These are phyloP conservation scores for Drosophila elegans DNA, from an alignment of 1,140 invertebrate genomes.

Conservation along the genomic window DNA sequence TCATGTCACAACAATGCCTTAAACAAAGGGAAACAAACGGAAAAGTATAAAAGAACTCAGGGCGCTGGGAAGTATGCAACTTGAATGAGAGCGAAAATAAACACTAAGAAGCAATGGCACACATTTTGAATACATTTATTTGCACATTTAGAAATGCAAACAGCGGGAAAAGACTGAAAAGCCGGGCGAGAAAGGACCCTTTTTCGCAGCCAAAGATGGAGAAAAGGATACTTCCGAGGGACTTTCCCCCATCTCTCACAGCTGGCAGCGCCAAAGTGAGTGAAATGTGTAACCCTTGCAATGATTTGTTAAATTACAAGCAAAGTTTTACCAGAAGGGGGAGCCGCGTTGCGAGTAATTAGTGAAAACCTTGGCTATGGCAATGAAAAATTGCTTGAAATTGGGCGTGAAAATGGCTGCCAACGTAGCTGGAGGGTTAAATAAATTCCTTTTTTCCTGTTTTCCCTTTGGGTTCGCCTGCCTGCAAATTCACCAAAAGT, in stretches of 20 bases:
- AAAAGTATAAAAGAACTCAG: slow-evolving; percentile 35
- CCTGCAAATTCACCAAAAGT: slow-evolving; percentile 10
- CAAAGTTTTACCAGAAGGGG: slow-evolving; percentile 55
- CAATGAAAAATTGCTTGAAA: slow-evolving; percentile 75
- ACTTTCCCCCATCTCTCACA: slow-evolving; percentile 33
- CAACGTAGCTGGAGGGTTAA: slow-evolving; percentile 14
- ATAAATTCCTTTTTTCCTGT: background rate
- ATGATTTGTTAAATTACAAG: slow-evolving; percentile 71
- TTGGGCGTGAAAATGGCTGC: slow-evolving; percentile 66
- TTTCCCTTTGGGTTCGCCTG: background rate
- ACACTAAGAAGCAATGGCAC: slow-evolving; percentile 46
- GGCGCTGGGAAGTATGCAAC: slow-evolving; percentile 30
- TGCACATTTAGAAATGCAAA: slow-evolving; percentile 69
- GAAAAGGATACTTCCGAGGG: slow-evolving; percentile 48
- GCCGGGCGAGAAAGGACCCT: slow-evolving; percentile 22
- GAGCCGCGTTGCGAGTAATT: slow-evolving; percentile 54
- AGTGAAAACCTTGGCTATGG: slow-evolving; percentile 67
- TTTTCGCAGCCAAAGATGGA: slow-evolving; percentile 30
- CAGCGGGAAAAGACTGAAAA: slow-evolving; percentile 50
- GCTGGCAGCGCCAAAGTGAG: slow-evolving; percentile 33
- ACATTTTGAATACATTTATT: slow-evolving; percentile 64
- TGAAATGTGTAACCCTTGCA: slow-evolving; percentile 60
- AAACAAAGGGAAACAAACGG: slow-evolving; percentile 31
- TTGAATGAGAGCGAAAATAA: slow-evolving; percentile 25
- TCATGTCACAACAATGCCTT: slow-evolving; percentile 52